These are phyloP conservation scores for Dasypus novemcinctus DNA, from an alignment of 2,113 vertebrate genomes.

Conservation along the genomic window DNA sequence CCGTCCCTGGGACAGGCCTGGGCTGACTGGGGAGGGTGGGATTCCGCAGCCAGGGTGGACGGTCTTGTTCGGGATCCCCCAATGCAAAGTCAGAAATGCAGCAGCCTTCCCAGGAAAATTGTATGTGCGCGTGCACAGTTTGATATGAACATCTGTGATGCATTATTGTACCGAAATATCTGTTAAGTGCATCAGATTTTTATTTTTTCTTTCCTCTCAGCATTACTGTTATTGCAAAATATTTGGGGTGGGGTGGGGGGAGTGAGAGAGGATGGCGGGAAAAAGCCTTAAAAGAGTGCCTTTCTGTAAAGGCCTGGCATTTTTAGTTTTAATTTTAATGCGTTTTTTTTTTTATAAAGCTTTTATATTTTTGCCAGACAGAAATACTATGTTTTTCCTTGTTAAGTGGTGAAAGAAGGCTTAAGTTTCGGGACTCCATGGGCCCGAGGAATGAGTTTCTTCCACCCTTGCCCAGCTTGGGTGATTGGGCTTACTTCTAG, in stretches of 20 bases:
- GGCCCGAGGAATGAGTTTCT: background rate
- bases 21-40: conserved; percentile 9
- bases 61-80: conserved; percentile 44
- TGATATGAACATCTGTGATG: conserved; percentile 86
- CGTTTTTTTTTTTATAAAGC: background rate
- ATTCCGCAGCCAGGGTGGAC: conserved; percentile 33
- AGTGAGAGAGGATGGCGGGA: conserved; percentile 36
- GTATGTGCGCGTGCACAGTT: conserved; percentile 76
- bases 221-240: conserved; percentile 80
- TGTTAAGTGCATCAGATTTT: conserved; percentile 83
- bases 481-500: background rate
- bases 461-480: background rate
- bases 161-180: conserved; percentile 84
- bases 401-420: conserved; percentile 56
- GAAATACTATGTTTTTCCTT: conserved; percentile 70
- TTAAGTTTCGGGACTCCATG: background rate
- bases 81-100: conserved; percentile 61
- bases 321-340: conserved; percentile 72
- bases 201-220: conserved; percentile 84
- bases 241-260: conserved; percentile 40
- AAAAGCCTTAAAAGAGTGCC: conserved; percentile 65
- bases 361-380: background rate
- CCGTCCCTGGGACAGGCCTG: background rate
- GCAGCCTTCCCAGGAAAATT: conserved; percentile 70
- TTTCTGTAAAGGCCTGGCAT: conserved; percentile 70